Base-by-base conservation (phyloP, 2,797 vertebrate genomes). In the Falco novaeseelandiae region DNA sequence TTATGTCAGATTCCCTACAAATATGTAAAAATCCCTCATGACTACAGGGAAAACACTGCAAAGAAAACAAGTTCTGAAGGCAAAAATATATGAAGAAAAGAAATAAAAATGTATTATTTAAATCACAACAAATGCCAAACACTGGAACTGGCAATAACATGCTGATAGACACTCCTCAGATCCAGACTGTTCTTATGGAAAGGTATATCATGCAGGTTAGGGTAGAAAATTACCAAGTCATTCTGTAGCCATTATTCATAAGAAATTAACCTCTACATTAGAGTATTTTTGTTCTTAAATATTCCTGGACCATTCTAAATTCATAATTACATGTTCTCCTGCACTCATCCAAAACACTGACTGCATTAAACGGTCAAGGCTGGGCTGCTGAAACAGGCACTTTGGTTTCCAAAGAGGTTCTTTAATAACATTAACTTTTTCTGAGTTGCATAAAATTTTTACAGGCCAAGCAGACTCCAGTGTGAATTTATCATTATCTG, bases 1-100 rank as follows among this genome's bases (percentile, higher is more conserved):
- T 76, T 51, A 59, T 40, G 16, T 66, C 32, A 73, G 71, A 61
- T 80, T 67, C 27, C 59, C 57, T 55, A 70, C 9, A 89, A 65
- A 62, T 38, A 63, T 8, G 9, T 62, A 72, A 73, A 88, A 90
- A 80, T 55, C 30, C 20, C 21, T 90, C 63, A 27, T 12, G 63
- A 52, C 59, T 55, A 63, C 29, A 66, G 21, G 29, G 55, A 54
- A 79, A 84, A 93, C 3, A 10, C 42, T 44, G 40, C 19, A 73
- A 87, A 70, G 58, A 90, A 91, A 93, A 76, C 11, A 61, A 82
- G 46, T 44, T 66, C 36, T 67, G 49, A 82, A 70, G 52, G 49
- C 36, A 74, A 72, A 90, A 92, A 73, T 13, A 12, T 38, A 42
- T 8, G 59, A 79, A 6, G 58, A 46, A 51, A 62, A 42, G 32